Conservation (phyloP, 2,797 vertebrate species). For the Lacerta viridis region DNA sequence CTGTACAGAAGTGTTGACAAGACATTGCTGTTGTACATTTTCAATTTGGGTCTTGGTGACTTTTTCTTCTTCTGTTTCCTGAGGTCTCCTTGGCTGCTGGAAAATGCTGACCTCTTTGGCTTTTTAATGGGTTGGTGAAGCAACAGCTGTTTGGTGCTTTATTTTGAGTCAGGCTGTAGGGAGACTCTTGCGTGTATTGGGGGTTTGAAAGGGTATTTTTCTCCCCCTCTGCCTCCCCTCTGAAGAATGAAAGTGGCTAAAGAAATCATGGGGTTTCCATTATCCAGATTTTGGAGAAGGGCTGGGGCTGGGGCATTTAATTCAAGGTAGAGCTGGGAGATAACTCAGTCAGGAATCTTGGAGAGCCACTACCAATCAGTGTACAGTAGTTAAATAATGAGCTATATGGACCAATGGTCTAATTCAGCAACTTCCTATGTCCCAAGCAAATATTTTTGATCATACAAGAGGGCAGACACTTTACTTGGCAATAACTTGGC, state of each 20-base stretch:
- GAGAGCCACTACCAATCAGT: too few species aligned
- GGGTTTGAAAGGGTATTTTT: background rate
- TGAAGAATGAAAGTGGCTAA: background rate
- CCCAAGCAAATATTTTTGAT: background rate
- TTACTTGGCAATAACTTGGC: background rate
- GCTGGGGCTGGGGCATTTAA: too few species aligned
- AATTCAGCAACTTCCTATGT: too few species aligned
- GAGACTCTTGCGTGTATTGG: conserved; percentile 60
- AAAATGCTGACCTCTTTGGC: conserved; percentile 73
- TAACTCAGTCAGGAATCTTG: too few species aligned
- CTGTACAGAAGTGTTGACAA: conserved; percentile 89
- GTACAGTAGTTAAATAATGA: too few species aligned
- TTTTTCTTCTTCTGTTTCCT: conserved; percentile 77
- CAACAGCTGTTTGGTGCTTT: conserved; percentile 66
- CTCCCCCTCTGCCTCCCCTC: background rate
- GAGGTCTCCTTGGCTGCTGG: conserved; percentile 78
- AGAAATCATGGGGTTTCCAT: background rate
- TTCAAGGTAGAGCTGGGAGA: too few species aligned
- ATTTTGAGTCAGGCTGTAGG: conserved; percentile 45
- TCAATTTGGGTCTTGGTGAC: conserved; percentile 85
- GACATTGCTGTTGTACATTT: conserved; percentile 88
- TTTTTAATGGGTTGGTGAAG: conserved; percentile 50
- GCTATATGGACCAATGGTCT: too few species aligned
- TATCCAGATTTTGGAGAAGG: background rate
- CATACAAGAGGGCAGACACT: background rate